phyloP scores from a whole-genome alignment of 2,797 vertebrate species.

The Graptemys geographica region DNA sequence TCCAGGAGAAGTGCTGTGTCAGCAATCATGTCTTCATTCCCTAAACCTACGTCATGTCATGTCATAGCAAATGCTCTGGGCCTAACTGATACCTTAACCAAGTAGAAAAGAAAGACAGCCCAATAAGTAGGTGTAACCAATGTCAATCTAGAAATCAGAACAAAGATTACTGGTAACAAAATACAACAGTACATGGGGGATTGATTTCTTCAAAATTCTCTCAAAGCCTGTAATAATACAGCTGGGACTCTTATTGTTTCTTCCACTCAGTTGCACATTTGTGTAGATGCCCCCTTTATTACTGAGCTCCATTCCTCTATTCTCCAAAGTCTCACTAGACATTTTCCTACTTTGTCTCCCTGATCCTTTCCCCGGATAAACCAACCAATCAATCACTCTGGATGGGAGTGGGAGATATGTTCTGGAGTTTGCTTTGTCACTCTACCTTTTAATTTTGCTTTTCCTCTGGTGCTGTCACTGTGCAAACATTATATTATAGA shows the following conservation, averaged over 20 bases:
- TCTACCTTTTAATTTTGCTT: background rate
- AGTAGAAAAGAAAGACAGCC: background rate
- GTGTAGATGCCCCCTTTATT: background rate
- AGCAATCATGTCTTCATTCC: background rate
- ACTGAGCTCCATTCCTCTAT: background rate
- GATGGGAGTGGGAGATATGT: background rate
- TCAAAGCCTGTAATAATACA: fast-evolving
- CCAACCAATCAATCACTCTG: background rate
- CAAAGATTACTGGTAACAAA: background rate
- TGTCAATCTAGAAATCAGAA: background rate
- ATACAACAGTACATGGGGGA: background rate
- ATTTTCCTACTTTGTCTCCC: background rate
- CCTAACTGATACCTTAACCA: background rate
- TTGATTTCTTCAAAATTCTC: background rate
- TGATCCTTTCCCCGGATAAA: background rate
- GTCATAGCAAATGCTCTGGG: fast-evolving
- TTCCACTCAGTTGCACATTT: background rate
- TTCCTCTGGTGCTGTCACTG: background rate
- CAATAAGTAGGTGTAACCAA: background rate
- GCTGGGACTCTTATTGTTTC: background rate
- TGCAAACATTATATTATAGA: background rate
- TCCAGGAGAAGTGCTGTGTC: fast-evolving
- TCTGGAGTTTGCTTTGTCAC: no score
- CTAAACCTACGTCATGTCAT: fast-evolving
- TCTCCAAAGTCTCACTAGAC: background rate